Base-by-base conservation (phyloP, 2,888 invertebrate species). In the Cataglyphis livida region DNA sequence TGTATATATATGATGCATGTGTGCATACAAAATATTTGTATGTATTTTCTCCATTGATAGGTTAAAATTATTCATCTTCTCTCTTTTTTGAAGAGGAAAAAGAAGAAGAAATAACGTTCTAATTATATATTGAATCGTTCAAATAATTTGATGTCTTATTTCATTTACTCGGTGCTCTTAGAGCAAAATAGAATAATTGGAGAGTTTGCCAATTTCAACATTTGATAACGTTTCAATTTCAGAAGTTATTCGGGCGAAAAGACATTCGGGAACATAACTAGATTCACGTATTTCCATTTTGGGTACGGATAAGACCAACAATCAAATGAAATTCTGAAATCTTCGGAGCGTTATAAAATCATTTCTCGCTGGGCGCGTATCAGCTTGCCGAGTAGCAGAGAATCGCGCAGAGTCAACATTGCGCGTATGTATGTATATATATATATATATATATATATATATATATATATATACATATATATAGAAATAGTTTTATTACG, bases 141-240 rank as follows among this genome's bases (percentile, higher is more conserved):
- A 48, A 48, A 1, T 70, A 70, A 79, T 59, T 59, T 59, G 41
- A 59, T 21, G 7, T 59, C 44, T 70, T 59, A 79, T 79, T 68
- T 79, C 44, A 79, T 44, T 78, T 35, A 71, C 3, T 12, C 10
- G 12, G 0, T 44, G 25, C 25, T 35, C 35, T 44, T 71, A 44
- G 32, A 44, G 0, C 9, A 35, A 44, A 59, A 18, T 25, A 21
- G 59, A 44, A 79, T 79, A 79, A 70, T 79, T 79, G 12, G 59
- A 28, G 71, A 70, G 5, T 48, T 79, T 44, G 78, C 44, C 71
- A 59, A 71, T 51, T 70, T 71, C 78, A 21, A 44, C 71, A 70
- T 79, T 59, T 71, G 78, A 79, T 79, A 79, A 79, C 78, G 70
- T 79, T 79, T 79, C 78, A 79, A 79, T 79, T 79, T 79, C 78